Conservation (phyloP, 2,113 vertebrate genomes). For the Cacatua alba region DNA sequence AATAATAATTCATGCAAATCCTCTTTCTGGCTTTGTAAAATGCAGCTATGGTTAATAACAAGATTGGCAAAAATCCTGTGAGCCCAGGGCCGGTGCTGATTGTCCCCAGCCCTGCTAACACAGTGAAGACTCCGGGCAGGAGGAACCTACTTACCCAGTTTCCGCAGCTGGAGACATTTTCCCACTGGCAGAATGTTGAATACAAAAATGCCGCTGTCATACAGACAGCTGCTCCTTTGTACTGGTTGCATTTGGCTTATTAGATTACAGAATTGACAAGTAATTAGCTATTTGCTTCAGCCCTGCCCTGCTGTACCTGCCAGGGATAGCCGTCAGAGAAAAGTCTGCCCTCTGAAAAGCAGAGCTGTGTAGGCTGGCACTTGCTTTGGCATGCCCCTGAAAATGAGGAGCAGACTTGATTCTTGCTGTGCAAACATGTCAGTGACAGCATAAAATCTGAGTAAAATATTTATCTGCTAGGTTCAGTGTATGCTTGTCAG, state of each 20-base stretch:
- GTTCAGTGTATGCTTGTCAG: conserved; percentile 44
- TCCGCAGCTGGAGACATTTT: neutral
- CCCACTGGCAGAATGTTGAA: neutral
- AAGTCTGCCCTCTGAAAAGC: neutral
- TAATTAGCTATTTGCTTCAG: neutral
- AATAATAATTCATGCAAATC: neutral
- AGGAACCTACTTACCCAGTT: neutral
- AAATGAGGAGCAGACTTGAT: conserved; percentile 53
- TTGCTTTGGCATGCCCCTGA: conserved; percentile 50
- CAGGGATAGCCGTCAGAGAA: neutral
- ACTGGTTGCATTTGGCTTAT: neutral
- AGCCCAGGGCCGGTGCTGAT: neutral
- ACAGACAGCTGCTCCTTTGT: neutral
- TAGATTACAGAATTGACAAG: neutral
- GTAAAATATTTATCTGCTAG: conserved; percentile 63
- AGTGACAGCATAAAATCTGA: conserved; percentile 62
- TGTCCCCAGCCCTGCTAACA: neutral
- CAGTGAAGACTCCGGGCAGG: neutral
- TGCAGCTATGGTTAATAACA: neutral
- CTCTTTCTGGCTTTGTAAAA: neutral
- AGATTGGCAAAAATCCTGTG: neutral
- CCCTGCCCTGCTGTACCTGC: neutral
- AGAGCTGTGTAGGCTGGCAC: conserved; percentile 32
- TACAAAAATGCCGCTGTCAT: neutral
- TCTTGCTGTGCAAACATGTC: conserved; percentile 61